phyloP scores from a whole-genome alignment of 2,113 vertebrate species.

The Boulengerochromis microlepis region DNA sequence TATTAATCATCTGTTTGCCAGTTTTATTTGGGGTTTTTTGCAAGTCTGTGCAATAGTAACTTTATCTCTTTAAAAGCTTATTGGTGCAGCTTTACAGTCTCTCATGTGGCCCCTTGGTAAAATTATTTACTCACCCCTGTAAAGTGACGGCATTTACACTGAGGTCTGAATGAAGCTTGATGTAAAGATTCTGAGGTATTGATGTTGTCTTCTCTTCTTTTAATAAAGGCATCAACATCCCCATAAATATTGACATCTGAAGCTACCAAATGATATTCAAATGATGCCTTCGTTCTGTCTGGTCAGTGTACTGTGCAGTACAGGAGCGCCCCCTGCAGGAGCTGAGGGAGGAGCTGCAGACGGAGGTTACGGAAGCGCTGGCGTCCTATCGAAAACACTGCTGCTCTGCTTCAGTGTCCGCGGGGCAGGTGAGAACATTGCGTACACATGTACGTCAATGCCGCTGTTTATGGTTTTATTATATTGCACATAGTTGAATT shows the following conservation, averaged over 20 bases:
- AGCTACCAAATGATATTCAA: not conserved
- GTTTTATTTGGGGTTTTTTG: accelerated
- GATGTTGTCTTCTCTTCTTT: not conserved
- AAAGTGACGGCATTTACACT: accelerated
- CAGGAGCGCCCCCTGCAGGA: constrained; percentile 68
- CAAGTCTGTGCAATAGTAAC: not conserved
- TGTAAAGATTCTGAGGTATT: not conserved
- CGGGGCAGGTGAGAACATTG: constrained; percentile 64
- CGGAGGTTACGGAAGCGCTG: constrained; percentile 60
- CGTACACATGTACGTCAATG: not conserved
- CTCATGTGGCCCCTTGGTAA: accelerated
- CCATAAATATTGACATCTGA: not conserved
- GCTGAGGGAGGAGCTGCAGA: constrained; percentile 70
- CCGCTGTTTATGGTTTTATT: not conserved
- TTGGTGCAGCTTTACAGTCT: not conserved
- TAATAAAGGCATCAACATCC: accelerated
- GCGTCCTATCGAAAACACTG: constrained; percentile 73
- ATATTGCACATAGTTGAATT: not conserved
- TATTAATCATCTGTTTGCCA: not conserved
- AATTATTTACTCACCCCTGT: accelerated
- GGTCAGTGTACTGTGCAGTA: constrained; percentile 63
- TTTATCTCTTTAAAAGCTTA: not conserved
- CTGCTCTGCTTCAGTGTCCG: constrained; percentile 61
- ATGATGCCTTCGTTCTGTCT: not conserved
- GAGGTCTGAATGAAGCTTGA: not conserved